Base-by-base conservation (phyloP, 2,113 vertebrate genomes). In the Podarcis muralis region DNA sequence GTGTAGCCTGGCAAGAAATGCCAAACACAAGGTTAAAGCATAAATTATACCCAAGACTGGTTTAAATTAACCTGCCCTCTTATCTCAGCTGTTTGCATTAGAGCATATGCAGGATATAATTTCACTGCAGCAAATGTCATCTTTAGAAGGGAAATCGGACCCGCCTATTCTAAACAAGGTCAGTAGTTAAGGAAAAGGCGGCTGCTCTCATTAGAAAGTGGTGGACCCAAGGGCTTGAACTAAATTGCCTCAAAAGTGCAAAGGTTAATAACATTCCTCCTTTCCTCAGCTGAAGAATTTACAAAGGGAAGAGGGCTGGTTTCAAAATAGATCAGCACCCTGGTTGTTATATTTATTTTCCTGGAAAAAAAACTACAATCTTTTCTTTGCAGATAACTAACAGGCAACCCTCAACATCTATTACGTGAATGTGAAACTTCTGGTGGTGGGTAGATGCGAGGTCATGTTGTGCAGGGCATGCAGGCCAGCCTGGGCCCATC, bases 21-120 rank as follows among this genome's bases (percentile, higher is more conserved):
- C 68, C 20, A 89, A 86, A 25, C 59, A 22, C 77, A 92, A 94
- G 72, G 83, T 86, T 86, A 92, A 93, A 92, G 3, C 4, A 90
- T 87, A 81, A 91, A 89, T 88, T 92, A n/a, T 9, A 32, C 1
- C 23, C 80, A 35, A 87, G 20, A 23, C 0, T 1, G 1, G 8
- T 84, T 93, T 88, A 91, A 91, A 87, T 86, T 88, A 88, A 90
- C 23, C 4, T 86, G 30, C 4, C 0, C 4, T 93, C 53, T 93
- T 92, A 91, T 87, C 53, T 88, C 59, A 27, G 5, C 40, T 84
- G 4, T 74, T 94, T 91, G 53, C 7, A 71, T 2, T 27, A 89
- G 15, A 82, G 30, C 79, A 30, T 75, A 81, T 15, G 9, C 89
- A 90, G 30, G 2, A 62, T 85, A 68, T 84, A 94, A 90, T 74